Conservation (phyloP, 2,888 invertebrate species). For the Zeuzera pyrina region DNA sequence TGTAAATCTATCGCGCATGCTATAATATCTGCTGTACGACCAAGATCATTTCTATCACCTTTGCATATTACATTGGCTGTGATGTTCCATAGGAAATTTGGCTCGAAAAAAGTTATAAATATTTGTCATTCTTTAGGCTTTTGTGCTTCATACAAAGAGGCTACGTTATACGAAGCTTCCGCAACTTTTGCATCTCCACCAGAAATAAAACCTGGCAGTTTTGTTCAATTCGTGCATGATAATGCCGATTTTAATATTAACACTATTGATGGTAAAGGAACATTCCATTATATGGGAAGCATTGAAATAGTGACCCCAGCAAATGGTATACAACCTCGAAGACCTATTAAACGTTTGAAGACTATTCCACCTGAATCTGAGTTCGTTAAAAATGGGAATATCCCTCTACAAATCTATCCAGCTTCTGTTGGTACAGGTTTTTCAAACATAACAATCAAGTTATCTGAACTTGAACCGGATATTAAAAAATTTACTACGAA, state of each 20-base stretch:
- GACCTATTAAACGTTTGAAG: slow-evolving; percentile 10
- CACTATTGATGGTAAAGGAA: no score
- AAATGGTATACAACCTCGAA: no score
- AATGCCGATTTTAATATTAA: no score
- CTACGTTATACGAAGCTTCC: no score
- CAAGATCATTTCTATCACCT: slow-evolving; percentile 7
- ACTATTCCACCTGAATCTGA: slow-evolving; percentile 6
- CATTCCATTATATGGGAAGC: no score
- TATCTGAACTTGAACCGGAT: slow-evolving; percentile 7
- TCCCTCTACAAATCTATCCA: no score
- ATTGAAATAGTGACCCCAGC: no score
- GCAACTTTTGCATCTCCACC: no score
- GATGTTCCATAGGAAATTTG: slow-evolving; percentile 1
- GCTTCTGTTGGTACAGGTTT: slow-evolving; percentile 5
- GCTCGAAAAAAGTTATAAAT: background rate
- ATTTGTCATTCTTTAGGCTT: background rate
- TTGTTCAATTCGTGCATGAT: no score
- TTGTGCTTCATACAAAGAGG: slow-evolving; percentile 4
- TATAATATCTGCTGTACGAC: slow-evolving; percentile 6
- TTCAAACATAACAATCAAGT: slow-evolving; percentile 4
- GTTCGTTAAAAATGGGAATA: slow-evolving; percentile 2
- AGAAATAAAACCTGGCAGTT: slow-evolving; percentile 3
- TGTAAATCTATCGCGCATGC: slow-evolving; percentile 8
- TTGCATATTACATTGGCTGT: slow-evolving; percentile 6
- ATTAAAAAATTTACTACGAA: slow-evolving; percentile 6